Conservation (phyloP, 2,888 invertebrate species). For the Thecophora atra region DNA sequence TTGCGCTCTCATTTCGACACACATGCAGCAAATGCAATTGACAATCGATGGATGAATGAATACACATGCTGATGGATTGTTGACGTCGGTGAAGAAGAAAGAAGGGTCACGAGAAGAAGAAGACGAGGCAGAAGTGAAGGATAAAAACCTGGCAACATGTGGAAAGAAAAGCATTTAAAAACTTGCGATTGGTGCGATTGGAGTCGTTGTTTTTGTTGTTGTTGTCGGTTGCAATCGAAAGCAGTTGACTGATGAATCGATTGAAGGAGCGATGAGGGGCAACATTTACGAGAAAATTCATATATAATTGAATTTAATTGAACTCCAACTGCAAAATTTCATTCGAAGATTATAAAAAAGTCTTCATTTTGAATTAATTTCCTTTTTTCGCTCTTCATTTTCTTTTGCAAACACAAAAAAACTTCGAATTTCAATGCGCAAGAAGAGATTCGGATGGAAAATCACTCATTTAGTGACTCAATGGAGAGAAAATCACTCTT, state of each 20-base stretch:
- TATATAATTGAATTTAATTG: no score
- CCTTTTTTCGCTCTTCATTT: no score
- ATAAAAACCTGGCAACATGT: slow-evolving; percentile 24
- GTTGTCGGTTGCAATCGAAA: neutral
- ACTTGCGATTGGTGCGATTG: slow-evolving; percentile 36
- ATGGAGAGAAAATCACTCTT: no score
- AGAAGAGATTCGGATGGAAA: no score
- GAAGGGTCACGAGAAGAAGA: no score
- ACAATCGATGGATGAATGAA: slow-evolving; percentile 56
- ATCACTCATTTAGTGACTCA: no score
- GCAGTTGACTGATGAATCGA: neutral
- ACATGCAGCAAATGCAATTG: slow-evolving; percentile 55
- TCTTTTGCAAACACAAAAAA: no score
- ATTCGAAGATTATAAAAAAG: no score
- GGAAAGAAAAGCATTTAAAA: slow-evolving; percentile 27
- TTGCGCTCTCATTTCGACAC: slow-evolving; percentile 54
- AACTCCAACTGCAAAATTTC: no score
- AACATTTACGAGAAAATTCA: no score
- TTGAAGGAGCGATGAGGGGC: neutral
- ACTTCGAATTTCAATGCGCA: no score
- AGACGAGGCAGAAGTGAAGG: slow-evolving; percentile 9
- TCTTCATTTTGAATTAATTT: no score
- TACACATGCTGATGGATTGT: slow-evolving; percentile 32
- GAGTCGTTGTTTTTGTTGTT: slow-evolving; percentile 12
- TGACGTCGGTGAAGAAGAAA: neutral